phyloP scores from a whole-genome alignment of 2,797 vertebrate species.

The Garrulus glandarius region DNA sequence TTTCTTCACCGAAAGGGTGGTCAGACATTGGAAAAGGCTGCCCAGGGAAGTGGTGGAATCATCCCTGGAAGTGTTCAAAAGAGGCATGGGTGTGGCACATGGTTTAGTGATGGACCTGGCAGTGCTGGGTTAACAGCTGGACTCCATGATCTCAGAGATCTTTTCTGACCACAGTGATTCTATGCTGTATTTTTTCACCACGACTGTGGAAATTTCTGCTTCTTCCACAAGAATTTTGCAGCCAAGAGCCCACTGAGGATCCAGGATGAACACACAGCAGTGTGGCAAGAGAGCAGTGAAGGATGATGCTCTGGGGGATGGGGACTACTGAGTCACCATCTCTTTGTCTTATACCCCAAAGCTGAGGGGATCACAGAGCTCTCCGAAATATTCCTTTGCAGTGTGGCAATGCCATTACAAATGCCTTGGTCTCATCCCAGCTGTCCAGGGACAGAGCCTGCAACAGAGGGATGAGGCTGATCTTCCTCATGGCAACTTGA shows the following conservation, averaged over 20 bases:
- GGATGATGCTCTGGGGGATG: neutral
- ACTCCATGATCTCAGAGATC: neutral
- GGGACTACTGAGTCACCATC: neutral
- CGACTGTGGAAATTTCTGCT: neutral
- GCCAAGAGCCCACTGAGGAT: neutral
- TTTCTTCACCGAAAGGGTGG: neutral
- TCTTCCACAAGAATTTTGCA: neutral
- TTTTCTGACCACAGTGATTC: neutral
- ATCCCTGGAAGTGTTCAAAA: neutral
- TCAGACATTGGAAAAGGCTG: neutral
- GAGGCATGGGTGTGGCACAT: neutral
- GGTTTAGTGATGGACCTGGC: neutral
- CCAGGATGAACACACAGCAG: neutral
- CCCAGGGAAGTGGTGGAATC: neutral
- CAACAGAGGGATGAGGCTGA: neutral
- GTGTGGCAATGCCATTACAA: accelerated
- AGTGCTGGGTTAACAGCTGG: neutral
- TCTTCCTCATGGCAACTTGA: neutral
- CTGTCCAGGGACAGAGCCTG: neutral
- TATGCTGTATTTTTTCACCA: neutral
- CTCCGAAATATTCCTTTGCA: neutral
- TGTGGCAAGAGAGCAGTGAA: neutral
- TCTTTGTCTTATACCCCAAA: neutral
- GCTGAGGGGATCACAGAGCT: neutral
- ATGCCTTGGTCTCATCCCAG: neutral